Conservation (phyloP, 2,113 vertebrate species). For the Notiomystis cincta region DNA sequence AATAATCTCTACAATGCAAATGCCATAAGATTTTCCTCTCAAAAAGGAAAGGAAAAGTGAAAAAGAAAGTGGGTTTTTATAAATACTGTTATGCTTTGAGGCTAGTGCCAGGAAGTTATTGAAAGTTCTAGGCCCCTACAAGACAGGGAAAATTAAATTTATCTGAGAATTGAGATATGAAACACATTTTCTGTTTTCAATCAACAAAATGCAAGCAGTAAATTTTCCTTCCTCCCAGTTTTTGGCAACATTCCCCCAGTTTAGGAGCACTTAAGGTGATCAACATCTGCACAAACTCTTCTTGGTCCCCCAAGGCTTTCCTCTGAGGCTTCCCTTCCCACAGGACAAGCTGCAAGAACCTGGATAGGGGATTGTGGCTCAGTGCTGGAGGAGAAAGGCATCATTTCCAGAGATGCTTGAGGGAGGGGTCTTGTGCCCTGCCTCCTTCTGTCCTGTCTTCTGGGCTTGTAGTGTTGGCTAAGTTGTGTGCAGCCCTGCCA, state of each 20-base stretch:
- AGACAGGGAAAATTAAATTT: not conserved
- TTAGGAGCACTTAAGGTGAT: not conserved
- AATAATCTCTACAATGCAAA: not conserved
- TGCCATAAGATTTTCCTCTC: not conserved
- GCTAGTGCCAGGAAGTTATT: not conserved
- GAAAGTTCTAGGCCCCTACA: not conserved
- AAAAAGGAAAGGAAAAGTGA: not conserved
- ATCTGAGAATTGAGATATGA: not conserved
- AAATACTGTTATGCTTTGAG: not conserved
- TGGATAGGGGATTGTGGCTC: rapidly evolving
- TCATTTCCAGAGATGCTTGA: not conserved
- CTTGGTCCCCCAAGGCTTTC: not conserved
- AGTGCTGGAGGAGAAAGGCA: not conserved
- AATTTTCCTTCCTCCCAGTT: not conserved
- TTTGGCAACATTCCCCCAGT: not conserved
- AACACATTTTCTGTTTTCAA: not conserved
- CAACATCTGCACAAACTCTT: not conserved
- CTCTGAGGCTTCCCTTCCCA: not conserved
- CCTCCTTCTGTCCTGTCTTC: not conserved
- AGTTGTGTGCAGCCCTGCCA: not conserved
- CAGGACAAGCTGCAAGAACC: rapidly evolving
- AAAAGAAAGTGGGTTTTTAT: not conserved
- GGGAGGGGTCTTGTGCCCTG: rapidly evolving
- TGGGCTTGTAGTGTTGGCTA: not conserved
- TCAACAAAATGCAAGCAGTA: not conserved